These are phyloP conservation scores for Scaptomyza tumidula DNA, from an alignment of 2,888 invertebrate species.

Conservation along the genomic window DNA sequence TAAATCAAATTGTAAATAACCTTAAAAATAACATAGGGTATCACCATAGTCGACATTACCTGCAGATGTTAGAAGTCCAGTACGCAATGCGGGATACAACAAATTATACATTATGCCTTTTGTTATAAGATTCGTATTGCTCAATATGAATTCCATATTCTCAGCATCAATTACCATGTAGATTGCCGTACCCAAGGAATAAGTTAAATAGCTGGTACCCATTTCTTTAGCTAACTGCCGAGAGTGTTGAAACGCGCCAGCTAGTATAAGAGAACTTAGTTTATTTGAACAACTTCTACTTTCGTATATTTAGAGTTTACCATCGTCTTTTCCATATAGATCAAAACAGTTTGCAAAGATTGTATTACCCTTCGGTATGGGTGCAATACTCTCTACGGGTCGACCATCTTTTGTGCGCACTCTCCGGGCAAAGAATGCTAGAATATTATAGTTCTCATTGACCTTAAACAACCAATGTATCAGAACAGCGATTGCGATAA, in stretches of 20 bases:
- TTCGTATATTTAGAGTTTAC: not conserved
- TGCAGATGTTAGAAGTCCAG: constrained; percentile 68
- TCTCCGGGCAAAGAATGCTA: constrained; percentile 51
- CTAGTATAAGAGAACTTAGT: constrained; percentile 30
- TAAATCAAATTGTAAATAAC: not conserved
- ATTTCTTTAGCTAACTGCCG: constrained; percentile 48
- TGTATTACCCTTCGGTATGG: constrained; percentile 57
- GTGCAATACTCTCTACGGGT: constrained; percentile 57
- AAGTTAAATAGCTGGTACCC: constrained; percentile 57
- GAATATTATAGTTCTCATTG: constrained; percentile 43
- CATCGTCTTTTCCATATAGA: constrained; percentile 46
- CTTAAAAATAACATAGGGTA: not conserved
- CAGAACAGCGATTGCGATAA: constrained; percentile 11
- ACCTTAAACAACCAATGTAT: constrained; percentile 36
- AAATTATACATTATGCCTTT: constrained; percentile 72
- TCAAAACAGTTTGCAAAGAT: constrained; percentile 78
- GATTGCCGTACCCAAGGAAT: constrained; percentile 58
- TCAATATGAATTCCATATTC: constrained; percentile 68
- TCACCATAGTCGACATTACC: constrained; percentile 31
- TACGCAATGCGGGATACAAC: constrained; percentile 69
- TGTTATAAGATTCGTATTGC: constrained; percentile 65
- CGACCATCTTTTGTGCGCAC: constrained; percentile 64
- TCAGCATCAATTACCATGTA: constrained; percentile 72
- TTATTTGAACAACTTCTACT: not conserved
- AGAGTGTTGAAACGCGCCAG: constrained; percentile 46